Conservation (phyloP, 1,140 invertebrate genomes). For the Drosophila sp. region DNA sequence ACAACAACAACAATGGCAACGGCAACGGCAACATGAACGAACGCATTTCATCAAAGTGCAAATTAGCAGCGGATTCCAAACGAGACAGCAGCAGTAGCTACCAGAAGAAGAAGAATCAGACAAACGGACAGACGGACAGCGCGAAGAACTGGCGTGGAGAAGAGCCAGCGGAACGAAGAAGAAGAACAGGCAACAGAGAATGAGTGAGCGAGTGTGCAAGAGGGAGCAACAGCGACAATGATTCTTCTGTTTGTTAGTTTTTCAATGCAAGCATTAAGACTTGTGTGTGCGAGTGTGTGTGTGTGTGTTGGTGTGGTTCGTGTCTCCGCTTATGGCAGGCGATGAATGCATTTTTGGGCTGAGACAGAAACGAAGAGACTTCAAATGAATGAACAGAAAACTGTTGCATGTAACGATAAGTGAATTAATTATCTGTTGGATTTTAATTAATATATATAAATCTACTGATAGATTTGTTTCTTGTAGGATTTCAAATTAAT, state of each 20-base stretch:
- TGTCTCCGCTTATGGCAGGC: constrained; percentile 51
- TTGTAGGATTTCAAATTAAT: no score
- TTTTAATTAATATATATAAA: no score
- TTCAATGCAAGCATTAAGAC: constrained; percentile 26
- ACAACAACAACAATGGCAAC: constrained; percentile 30
- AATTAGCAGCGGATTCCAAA: constrained; percentile 78
- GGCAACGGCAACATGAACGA: constrained; percentile 44
- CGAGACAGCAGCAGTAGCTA: constrained; percentile 44
- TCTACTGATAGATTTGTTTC: no score
- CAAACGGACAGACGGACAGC: constrained; percentile 14
- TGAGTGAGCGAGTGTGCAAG: constrained; percentile 15
- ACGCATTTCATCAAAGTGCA: constrained; percentile 82
- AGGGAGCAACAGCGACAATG: constrained; percentile 25
- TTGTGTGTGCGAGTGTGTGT: constrained; percentile 12
- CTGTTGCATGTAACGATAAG: background rate
- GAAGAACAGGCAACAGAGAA: background rate
- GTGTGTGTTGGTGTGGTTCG: constrained; percentile 50
- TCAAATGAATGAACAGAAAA: constrained; percentile 39
- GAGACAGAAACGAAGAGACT: background rate
- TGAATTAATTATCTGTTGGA: background rate
- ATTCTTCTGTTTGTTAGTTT: constrained; percentile 41
- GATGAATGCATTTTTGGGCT: constrained; percentile 44
- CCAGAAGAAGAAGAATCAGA: constrained; percentile 30
- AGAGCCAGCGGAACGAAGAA: constrained; percentile 28
- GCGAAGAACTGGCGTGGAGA: background rate